phyloP scores from a whole-genome alignment of 2,113 vertebrate genomes.

The Tautogolabrus adspersus region DNA sequence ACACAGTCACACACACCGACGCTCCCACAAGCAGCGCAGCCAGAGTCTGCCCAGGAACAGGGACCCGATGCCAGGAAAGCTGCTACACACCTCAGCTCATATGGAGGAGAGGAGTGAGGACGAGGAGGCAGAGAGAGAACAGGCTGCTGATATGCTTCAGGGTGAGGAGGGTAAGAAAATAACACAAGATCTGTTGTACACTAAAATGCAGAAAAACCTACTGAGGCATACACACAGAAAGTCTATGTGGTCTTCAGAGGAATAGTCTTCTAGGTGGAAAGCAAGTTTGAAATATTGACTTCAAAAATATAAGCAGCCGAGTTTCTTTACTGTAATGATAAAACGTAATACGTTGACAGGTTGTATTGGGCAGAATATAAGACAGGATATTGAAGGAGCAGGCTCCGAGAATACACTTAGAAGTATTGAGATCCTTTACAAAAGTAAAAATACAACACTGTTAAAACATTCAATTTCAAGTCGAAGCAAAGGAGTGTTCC shows the following conservation, averaged over 20 bases:
- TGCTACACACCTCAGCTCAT: slow-evolving; percentile 74
- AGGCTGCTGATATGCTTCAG: slow-evolving; percentile 66
- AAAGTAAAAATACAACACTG: too few species aligned
- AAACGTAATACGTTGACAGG: too few species aligned
- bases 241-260: not conserved
- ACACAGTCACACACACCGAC: slow-evolving; percentile 73
- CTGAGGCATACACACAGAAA: not conserved
- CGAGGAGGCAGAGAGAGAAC: slow-evolving; percentile 74
- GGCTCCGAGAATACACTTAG: too few species aligned
- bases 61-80: slow-evolving; percentile 79
- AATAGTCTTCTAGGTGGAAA: too few species aligned
- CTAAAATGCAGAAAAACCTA: not conserved
- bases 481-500: too few species aligned
- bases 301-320: too few species aligned
- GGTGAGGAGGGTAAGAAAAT: slow-evolving; percentile 78
- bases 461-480: too few species aligned
- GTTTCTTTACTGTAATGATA: too few species aligned
- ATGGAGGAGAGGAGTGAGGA: slow-evolving; percentile 86
- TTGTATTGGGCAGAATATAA: too few species aligned
- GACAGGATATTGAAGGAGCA: too few species aligned
- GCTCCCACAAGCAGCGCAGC: slow-evolving; percentile 89
- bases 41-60: slow-evolving; percentile 91
- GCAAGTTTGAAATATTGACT: too few species aligned
- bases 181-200: not conserved
- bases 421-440: too few species aligned